Conservation (phyloP, 2,888 invertebrate genomes). For the Drosophila meridiana region DNA sequence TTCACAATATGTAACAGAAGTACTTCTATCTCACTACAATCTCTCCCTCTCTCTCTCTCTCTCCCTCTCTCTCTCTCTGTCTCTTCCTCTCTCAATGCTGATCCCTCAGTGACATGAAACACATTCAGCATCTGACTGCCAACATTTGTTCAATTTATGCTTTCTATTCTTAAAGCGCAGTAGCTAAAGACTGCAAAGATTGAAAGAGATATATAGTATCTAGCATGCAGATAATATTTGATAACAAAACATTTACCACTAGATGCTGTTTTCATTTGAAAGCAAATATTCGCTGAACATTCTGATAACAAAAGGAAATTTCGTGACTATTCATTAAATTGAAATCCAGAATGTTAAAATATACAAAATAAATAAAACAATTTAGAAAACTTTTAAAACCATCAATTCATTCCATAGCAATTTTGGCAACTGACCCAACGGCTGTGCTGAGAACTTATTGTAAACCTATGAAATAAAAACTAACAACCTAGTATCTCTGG, state of each 20-base stretch:
- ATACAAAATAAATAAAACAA: no score
- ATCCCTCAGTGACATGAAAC: conserved; percentile 12
- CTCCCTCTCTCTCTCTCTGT: not conserved
- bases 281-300: no score
- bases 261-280: not conserved
- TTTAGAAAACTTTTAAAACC: no score
- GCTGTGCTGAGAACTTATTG: no score
- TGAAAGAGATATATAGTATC: not conserved
- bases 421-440: no score
- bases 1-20: conserved; percentile 11
- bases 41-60: not conserved
- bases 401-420: no score
- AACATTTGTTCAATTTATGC: not conserved
- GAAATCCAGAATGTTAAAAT: no score
- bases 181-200: not conserved
- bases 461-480: no score
- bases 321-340: no score
- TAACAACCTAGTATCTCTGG: no score
- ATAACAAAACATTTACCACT: not conserved
- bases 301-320: no score
- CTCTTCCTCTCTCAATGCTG: not conserved
- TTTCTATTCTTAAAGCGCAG: not conserved
- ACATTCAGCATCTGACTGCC: conserved; percentile 4
- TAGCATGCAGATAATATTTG: not conserved
- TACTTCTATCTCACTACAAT: not conserved